Percentiles rank a stretch among this genome's conserved stretches.
These are phyloP conservation scores for Epizoanthus fatuus DNA, from an alignment of 92 coral and sea anemone genomes.

Conservation along the genomic window DNA sequence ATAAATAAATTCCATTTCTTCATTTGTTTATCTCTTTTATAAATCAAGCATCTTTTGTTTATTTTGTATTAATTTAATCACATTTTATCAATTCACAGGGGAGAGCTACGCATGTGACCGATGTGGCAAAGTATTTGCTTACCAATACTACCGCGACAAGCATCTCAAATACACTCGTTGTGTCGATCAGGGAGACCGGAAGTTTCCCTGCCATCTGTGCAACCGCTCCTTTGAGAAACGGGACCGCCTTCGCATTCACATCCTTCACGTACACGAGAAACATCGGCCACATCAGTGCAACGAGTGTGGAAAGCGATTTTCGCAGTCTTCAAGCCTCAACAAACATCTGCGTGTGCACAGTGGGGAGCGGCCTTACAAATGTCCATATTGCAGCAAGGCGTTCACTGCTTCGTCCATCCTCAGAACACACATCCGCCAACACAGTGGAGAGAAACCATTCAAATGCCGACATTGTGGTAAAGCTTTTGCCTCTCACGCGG, in stretches of 20 bases:
- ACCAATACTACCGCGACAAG: constrained; percentile 97
- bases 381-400: constrained; percentile 97
- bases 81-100: constrained; percentile 25
- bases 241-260: constrained; percentile 97
- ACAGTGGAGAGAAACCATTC: constrained; percentile 98
- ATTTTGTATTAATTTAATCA: too few species aligned
- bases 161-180: constrained; percentile 98
- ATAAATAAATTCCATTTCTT: too few species aligned
- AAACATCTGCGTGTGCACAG: constrained; percentile 97
- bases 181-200: constrained; percentile 98
- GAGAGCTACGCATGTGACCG: constrained; percentile 96
- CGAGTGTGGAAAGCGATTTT: constrained; percentile 96
- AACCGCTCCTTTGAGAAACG: constrained; percentile 99
- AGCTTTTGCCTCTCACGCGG: constrained; percentile 99
- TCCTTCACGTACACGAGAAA: constrained; percentile 99
- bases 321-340: constrained; percentile 97
- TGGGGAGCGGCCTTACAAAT: constrained; percentile 98
- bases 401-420: constrained; percentile 98
- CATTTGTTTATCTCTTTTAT: too few species aligned
- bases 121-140: constrained; percentile 98
- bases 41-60: too few species aligned
- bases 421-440: constrained; percentile 97
- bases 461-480: constrained; percentile 98
- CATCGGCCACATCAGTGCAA: constrained; percentile 99
- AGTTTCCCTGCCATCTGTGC: constrained; percentile 96